A percentile compares a stretch with the other conserved stretches of the same genome.
Evolutionary conservation across 2,113 vertebrate genomes (phyloP).

Genomic region (Crotalus helleri): DNA sequence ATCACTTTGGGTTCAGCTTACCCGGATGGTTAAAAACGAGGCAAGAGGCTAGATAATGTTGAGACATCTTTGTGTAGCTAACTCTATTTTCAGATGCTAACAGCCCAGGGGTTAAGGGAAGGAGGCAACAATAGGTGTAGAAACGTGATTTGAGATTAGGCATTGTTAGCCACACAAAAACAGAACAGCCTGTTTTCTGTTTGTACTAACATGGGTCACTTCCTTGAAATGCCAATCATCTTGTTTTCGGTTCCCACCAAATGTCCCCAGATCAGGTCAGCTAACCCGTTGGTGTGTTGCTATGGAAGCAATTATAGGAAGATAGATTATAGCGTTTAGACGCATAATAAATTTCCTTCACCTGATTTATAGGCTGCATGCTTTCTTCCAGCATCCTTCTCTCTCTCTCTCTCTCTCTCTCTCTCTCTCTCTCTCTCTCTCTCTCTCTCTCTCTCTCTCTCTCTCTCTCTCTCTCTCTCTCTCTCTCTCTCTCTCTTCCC

Average conservation of each 20-base stretch:
- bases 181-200: conserved; percentile 34
- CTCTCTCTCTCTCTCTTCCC: neutral
- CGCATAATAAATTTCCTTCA: conserved; percentile 57
- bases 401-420: neutral
- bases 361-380: conserved; percentile 54
- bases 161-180: conserved; percentile 10
- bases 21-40: neutral
- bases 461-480: too few species aligned
- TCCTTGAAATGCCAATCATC: neutral
- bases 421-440: too few species aligned
- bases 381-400: conserved; percentile 21
- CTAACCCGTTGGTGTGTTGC: conserved; percentile 40
- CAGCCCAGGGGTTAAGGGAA: neutral
- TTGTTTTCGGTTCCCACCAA: conserved; percentile 32
- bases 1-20: neutral
- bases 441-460: too few species aligned
- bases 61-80: neutral
- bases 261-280: conserved; percentile 2
- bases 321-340: conserved; percentile 54
- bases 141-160: conserved; percentile 13
- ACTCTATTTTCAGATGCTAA: neutral
- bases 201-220: conserved; percentile 31
- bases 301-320: conserved; percentile 53
- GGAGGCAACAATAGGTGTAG: neutral
- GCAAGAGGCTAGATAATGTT: neutral